phyloP scores from a whole-genome alignment of 2,797 vertebrate genomes.

The Sitta carolinensis region DNA sequence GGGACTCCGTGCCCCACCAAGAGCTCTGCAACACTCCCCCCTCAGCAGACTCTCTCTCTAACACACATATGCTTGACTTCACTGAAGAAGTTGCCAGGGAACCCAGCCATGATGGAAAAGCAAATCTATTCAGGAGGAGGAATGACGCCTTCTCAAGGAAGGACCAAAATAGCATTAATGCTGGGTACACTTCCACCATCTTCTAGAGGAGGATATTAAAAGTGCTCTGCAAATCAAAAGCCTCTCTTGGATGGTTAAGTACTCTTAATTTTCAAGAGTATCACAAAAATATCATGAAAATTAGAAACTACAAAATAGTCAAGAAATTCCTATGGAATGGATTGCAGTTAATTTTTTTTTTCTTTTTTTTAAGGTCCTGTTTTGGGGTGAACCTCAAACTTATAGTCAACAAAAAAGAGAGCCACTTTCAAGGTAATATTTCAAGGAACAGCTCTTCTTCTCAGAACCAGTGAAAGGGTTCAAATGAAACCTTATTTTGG shows the following conservation, averaged over 20 bases:
- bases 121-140: neutral
- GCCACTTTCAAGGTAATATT: neutral
- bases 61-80: neutral
- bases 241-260: neutral
- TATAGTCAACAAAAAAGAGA: neutral
- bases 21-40: neutral
- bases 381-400: neutral
- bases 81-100: conserved; percentile 3
- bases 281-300: neutral
- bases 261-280: neutral
- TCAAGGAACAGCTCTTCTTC: neutral
- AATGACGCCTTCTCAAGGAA: neutral
- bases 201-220: neutral
- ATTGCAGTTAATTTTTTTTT: rapidly evolving
- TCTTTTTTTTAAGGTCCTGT: neutral
- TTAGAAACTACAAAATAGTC: neutral
- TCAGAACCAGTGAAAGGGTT: neutral
- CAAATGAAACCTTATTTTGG: neutral
- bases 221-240: neutral
- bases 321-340: neutral
- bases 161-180: neutral
- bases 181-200: neutral
- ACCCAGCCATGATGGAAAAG: neutral
- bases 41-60: neutral
- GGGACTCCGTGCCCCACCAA: rapidly evolving